phyloP scores from a whole-genome alignment of 1,140 invertebrate species.

The Globodera rostochiensis region DNA sequence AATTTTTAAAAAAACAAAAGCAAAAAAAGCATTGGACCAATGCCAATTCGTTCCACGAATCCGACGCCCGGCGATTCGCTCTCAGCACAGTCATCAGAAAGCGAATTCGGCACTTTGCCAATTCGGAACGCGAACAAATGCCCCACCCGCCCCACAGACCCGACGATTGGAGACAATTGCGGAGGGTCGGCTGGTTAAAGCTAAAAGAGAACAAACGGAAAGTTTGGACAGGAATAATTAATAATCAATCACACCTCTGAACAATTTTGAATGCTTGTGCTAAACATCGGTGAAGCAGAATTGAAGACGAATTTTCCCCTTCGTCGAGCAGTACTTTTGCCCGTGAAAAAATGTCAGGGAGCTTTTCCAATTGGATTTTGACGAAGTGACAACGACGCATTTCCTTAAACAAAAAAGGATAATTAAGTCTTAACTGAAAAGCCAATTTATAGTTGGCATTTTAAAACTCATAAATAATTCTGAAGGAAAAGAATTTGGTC shows the following conservation, averaged over 20 bases:
- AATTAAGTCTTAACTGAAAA: no score
- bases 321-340: slow-evolving; percentile 16
- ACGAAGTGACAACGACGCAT: slow-evolving; percentile 1
- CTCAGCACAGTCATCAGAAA: slow-evolving; percentile 37
- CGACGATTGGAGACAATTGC: slow-evolving; percentile 1
- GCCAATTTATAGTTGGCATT: no score
- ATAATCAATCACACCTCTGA: slow-evolving; percentile 29
- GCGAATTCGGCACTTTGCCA: slow-evolving; percentile 31
- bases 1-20: not conserved
- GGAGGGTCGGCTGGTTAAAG: slow-evolving; percentile 32
- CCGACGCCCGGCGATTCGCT: slow-evolving; percentile 25
- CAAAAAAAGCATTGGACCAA: not conserved
- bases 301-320: slow-evolving; percentile 3
- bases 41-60: slow-evolving; percentile 49
- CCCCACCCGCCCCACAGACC: slow-evolving; percentile 19
- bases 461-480: no score
- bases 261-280: slow-evolving; percentile 34
- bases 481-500: not conserved
- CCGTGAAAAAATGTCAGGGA: slow-evolving; percentile 38
- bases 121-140: slow-evolving; percentile 32
- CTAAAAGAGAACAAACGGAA: slow-evolving; percentile 31
- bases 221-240: slow-evolving; percentile 35
- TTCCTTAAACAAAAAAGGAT: not conserved
- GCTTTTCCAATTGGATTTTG: slow-evolving; percentile 22
- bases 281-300: slow-evolving; percentile 38